These are phyloP conservation scores for Drosophila paranaensis DNA, from an alignment of 2,888 invertebrate genomes.

Conservation along the genomic window DNA sequence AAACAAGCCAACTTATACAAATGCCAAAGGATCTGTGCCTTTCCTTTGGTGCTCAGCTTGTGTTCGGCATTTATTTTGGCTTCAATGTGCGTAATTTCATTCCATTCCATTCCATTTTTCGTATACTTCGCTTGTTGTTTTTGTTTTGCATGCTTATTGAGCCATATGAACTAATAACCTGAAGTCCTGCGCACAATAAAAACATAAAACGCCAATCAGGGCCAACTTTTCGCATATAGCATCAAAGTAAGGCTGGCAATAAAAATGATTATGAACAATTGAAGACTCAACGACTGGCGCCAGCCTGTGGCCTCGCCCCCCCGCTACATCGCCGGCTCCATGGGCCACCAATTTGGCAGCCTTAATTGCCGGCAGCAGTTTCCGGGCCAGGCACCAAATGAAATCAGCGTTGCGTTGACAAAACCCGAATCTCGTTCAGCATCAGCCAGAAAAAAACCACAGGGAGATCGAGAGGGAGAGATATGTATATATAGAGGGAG, in stretches of 20 bases:
- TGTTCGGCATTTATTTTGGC: conserved; percentile 50
- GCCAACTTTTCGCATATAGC: conserved; percentile 72
- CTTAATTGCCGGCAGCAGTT: conserved; percentile 78
- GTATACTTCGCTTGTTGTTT: not conserved
- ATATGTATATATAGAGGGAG: not conserved
- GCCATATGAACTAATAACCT: conserved; percentile 77
- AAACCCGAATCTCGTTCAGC: conserved; percentile 24
- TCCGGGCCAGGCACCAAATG: conserved; percentile 70
- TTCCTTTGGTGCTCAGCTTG: conserved; percentile 2
- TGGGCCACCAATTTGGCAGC: conserved; percentile 52
- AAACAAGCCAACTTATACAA: conserved; percentile 55
- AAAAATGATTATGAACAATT: conserved; percentile 82
- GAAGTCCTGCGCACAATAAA: conserved; percentile 73
- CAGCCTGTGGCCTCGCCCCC: conserved; percentile 28
- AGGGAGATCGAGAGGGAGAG: not conserved
- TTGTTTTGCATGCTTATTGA: conserved; percentile 68
- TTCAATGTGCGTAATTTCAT: conserved; percentile 47
- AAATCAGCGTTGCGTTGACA: conserved; percentile 68
- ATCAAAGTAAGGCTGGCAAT: conserved; percentile 77
- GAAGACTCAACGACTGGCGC: conserved; percentile 71
- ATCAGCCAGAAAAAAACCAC: conserved; percentile 14
- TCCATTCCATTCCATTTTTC: conserved; percentile 17
- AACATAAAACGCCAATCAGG: conserved; percentile 79
- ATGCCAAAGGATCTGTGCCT: conserved; percentile 21
- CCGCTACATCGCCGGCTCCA: conserved; percentile 29